Conservation (phyloP, 2,888 invertebrate genomes). For the Drosophila conformis region DNA sequence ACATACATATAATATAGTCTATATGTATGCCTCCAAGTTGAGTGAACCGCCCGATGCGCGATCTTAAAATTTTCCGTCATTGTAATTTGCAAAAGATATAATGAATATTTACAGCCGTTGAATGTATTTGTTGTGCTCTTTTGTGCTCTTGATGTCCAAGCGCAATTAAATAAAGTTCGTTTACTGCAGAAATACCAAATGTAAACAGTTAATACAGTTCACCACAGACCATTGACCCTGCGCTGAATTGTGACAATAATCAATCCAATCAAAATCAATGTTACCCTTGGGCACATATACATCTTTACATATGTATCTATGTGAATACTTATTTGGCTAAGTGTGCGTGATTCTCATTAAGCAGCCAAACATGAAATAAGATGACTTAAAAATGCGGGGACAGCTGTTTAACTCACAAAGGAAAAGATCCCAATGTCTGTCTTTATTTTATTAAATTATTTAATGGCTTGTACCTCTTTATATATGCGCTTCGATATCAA, state of each 20-base stretch:
- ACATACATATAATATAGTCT: conserved; percentile 1
- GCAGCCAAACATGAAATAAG: conserved; percentile 41
- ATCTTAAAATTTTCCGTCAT: conserved; percentile 18
- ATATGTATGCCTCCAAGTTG: conserved; percentile 29
- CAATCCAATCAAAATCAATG: conserved; percentile 30
- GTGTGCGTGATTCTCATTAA: conserved; percentile 36
- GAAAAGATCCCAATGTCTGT: not conserved
- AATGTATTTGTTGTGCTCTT: conserved; percentile 14
- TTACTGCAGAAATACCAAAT: conserved; percentile 32
- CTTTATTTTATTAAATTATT: conserved; percentile 25
- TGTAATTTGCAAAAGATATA: conserved; percentile 44
- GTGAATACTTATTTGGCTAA: conserved; percentile 2
- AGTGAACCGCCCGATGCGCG: conserved; percentile 40
- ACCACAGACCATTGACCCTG: conserved; percentile 11
- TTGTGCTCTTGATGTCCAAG: conserved; percentile 15
- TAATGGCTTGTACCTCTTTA: not conserved
- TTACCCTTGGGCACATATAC: not conserved
- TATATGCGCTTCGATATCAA: not conserved
- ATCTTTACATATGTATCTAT: not conserved
- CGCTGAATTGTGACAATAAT: conserved; percentile 4
- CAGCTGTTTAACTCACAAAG: conserved; percentile 17
- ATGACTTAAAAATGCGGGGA: conserved; percentile 62
- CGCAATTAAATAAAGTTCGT: conserved; percentile 51
- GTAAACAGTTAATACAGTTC: not conserved
- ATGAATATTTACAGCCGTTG: conserved; percentile 11